These are phyloP conservation scores for Stictonetta naevosa DNA, from an alignment of 2,113 vertebrate genomes.

Conservation along the genomic window DNA sequence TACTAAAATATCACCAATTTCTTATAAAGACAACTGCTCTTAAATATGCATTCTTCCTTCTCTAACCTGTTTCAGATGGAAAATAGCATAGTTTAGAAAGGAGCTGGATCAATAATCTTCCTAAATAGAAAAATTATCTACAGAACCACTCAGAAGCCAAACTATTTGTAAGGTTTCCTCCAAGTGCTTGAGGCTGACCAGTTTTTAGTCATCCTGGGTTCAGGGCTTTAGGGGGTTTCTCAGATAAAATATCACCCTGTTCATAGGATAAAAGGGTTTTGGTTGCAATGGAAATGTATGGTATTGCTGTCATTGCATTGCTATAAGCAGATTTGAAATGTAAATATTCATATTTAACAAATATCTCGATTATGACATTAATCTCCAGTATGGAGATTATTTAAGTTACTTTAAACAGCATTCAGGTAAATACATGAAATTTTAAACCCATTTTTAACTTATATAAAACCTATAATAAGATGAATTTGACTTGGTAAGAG, in stretches of 20 bases:
- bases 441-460: background rate
- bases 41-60: conserved; percentile 1
- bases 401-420: background rate
- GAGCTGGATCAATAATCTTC: background rate
- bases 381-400: background rate
- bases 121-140: background rate
- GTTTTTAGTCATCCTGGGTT: background rate
- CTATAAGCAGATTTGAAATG: background rate
- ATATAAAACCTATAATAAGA: background rate
- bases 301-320: background rate
- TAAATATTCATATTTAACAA: background rate
- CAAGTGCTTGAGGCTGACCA: background rate
- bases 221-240: background rate
- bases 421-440: background rate
- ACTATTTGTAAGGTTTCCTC: background rate
- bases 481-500: conserved; percentile 23
- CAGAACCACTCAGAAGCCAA: background rate
- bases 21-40: conserved; percentile 4
- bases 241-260: background rate
- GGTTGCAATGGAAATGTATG: background rate
- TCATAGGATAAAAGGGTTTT: background rate
- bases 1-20: background rate
- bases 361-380: background rate
- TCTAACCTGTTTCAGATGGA: conserved; percentile 12
- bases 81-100: background rate